phyloP scores from a whole-genome alignment of 1,140 invertebrate species.

The Zaprionus camerounensis region DNA sequence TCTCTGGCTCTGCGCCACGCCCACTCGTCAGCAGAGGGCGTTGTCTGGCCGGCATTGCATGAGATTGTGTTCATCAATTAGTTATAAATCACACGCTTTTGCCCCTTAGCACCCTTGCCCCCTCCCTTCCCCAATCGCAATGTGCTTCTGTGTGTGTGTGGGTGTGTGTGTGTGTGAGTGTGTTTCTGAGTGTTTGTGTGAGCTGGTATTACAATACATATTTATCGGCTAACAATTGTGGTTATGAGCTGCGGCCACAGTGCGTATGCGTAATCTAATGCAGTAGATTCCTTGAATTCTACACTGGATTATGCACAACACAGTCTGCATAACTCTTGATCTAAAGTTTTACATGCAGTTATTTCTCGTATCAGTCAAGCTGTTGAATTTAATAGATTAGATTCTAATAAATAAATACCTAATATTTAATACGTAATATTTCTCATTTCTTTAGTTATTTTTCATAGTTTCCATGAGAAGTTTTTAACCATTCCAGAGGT shows the following conservation, averaged over 20 bases:
- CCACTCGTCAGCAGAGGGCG: slow-evolving; percentile 48
- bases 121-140: background rate
- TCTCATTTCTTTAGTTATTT: background rate
- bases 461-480: background rate
- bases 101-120: slow-evolving; percentile 1
- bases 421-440: too few species aligned
- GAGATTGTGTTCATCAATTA: slow-evolving; percentile 76
- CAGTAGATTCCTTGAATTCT: background rate
- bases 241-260: slow-evolving; percentile 22
- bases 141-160: too few species aligned
- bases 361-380: too few species aligned
- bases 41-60: slow-evolving; percentile 40
- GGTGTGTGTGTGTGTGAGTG: background rate
- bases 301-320: background rate
- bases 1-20: slow-evolving; percentile 16
- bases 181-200: slow-evolving; percentile 8
- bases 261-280: slow-evolving; percentile 48
- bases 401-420: too few species aligned
- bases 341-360: too few species aligned
- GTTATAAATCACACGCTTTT: slow-evolving; percentile 72
- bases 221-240: slow-evolving; percentile 51
- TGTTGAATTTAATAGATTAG: too few species aligned
- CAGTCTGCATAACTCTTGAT: too few species aligned
- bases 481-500: background rate
- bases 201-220: slow-evolving; percentile 54